phyloP scores from a whole-genome alignment of 2,797 vertebrate species.

The Myotis findleyi region DNA sequence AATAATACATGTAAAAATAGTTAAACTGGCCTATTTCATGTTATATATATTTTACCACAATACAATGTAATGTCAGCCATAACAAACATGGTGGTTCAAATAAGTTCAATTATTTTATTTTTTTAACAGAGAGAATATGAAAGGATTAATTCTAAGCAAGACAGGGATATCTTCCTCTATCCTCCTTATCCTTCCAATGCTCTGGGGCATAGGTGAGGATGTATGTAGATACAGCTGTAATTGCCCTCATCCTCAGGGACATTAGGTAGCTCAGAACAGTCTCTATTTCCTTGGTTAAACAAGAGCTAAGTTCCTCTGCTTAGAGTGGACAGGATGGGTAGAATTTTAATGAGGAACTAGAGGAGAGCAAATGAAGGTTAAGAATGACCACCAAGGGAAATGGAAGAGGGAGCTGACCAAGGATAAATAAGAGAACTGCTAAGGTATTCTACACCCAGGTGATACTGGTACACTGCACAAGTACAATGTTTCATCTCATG shows the following conservation, averaged over 20 bases:
- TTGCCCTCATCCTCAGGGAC: neutral
- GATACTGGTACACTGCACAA: neutral
- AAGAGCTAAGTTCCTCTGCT: neutral
- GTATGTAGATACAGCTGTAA: neutral
- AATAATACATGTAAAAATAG: neutral
- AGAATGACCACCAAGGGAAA: neutral
- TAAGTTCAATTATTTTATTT: slow-evolving; percentile 38
- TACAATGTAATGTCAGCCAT: neutral
- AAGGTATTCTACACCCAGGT: neutral
- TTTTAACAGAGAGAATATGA: slow-evolving; percentile 8
- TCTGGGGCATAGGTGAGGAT: neutral
- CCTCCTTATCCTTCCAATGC: neutral
- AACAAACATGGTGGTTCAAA: neutral
- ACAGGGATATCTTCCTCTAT: neutral
- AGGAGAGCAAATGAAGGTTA: neutral
- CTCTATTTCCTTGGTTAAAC: neutral
- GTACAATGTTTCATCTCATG: neutral
- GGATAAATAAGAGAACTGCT: neutral
- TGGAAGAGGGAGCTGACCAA: neutral
- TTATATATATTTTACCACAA: neutral
- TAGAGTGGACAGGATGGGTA: neutral
- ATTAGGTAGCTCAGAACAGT: neutral
- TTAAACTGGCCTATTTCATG: neutral
- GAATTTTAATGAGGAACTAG: neutral
- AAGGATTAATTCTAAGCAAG: neutral